Evolutionary conservation across 1,140 invertebrate species (phyloP).

Genomic region (Lepeophtheirus salmonis): DNA sequence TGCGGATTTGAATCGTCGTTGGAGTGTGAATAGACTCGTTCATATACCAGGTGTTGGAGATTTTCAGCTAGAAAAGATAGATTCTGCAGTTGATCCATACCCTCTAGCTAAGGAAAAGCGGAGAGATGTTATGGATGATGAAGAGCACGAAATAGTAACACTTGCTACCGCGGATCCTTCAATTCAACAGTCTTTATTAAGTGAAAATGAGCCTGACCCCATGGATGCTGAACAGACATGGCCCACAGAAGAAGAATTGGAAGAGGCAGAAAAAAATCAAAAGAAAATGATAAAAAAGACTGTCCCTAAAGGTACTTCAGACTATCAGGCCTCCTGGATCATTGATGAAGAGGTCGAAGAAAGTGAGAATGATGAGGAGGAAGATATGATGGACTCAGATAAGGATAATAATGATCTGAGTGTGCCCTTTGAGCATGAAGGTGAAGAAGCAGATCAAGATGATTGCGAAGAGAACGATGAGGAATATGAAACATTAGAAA

Average conservation of each 20-base stretch:
- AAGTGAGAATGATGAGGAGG: slow-evolving; percentile 22
- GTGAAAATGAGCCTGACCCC: slow-evolving; percentile 61
- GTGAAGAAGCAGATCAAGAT: slow-evolving; percentile 18
- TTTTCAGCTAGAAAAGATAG: slow-evolving; percentile 70
- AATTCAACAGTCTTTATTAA: slow-evolving; percentile 44
- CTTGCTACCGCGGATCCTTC: slow-evolving; percentile 6
- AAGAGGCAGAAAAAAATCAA: slow-evolving; percentile 39
- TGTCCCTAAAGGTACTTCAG: slow-evolving; percentile 81
- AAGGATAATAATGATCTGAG: slow-evolving; percentile 13
- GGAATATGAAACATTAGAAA: slow-evolving; percentile 40
- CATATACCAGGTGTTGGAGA: slow-evolving; percentile 78
- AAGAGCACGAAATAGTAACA: neutral
- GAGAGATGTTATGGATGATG: slow-evolving; percentile 19
- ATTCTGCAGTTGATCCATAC: slow-evolving; percentile 50
- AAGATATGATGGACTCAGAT: slow-evolving; percentile 25
- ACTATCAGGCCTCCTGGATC: slow-evolving; percentile 94
- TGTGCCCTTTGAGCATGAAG: slow-evolving; percentile 7
- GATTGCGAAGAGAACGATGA: slow-evolving; percentile 26
- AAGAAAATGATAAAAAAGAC: slow-evolving; percentile 33
- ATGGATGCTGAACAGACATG: slow-evolving; percentile 93
- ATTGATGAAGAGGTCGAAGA: slow-evolving; percentile 33
- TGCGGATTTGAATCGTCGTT: slow-evolving; percentile 25
- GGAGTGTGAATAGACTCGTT: slow-evolving; percentile 68
- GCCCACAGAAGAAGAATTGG: slow-evolving; percentile 76
- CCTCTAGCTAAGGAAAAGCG: slow-evolving; percentile 31